Percentiles rank a stretch among this genome's conserved stretches.
phyloP scores from a whole-genome alignment of 2,888 invertebrate species.

The Steinernema carpocapsae region DNA sequence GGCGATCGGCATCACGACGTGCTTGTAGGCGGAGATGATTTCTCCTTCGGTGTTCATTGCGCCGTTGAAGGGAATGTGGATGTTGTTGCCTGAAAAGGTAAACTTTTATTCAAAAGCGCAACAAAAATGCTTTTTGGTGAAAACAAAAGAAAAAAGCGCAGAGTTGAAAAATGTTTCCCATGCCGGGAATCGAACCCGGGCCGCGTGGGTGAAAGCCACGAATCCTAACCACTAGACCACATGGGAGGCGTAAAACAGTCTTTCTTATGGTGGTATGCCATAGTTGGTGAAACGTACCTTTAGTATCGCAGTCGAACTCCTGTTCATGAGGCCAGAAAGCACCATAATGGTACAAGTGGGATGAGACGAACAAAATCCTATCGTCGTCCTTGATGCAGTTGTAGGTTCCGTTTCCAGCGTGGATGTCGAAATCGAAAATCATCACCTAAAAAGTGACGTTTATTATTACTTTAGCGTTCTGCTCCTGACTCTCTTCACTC shows the following conservation, averaged over 20 bases:
- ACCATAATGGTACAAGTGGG: slow-evolving; percentile 55
- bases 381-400: slow-evolving; percentile 29
- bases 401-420: slow-evolving; percentile 55
- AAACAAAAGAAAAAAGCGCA: too few relatives aligned
- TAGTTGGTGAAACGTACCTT: slow-evolving; percentile 29
- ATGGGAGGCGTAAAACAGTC: too few relatives aligned
- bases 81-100: slow-evolving; percentile 79
- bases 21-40: slow-evolving; percentile 86
- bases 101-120: not conserved
- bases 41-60: slow-evolving; percentile 87
- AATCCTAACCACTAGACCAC: slow-evolving; percentile 59
- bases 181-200: slow-evolving; percentile 62
- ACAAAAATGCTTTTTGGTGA: too few relatives aligned
- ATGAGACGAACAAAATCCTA: slow-evolving; percentile 49
- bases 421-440: slow-evolving; percentile 56
- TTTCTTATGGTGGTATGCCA: too few relatives aligned
- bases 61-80: slow-evolving; percentile 92
- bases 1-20: slow-evolving; percentile 85
- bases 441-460: slow-evolving; percentile 40
- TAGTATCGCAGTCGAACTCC: slow-evolving; percentile 48
- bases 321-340: slow-evolving; percentile 55
- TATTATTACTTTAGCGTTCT: not conserved
- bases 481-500: slow-evolving; percentile 44
- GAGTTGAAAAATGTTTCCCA: too few relatives aligned
- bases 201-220: slow-evolving; percentile 63